Evolutionary conservation across 1,140 invertebrate species (phyloP).

Genomic region (Panagrolaimus sp.): DNA sequence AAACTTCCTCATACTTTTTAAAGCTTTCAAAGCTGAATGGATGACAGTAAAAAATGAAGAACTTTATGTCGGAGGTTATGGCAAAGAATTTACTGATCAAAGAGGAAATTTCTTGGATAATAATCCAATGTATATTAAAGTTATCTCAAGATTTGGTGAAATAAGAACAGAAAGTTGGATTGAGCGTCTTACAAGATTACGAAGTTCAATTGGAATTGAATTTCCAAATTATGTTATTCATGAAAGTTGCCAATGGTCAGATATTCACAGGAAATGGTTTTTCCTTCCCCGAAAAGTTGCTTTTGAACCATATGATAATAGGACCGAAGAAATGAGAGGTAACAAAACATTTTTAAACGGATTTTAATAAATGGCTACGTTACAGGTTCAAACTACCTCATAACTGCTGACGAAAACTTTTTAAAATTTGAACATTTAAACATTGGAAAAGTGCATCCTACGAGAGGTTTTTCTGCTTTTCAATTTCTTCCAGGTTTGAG

Average conservation of each 20-base stretch:
- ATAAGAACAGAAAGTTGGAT: slow-evolving; percentile 74
- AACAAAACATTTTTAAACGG: neutral
- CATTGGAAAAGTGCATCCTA: slow-evolving; percentile 67
- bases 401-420: slow-evolving; percentile 77
- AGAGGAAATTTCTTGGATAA: slow-evolving; percentile 73
- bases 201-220: slow-evolving; percentile 65
- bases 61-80: slow-evolving; percentile 83
- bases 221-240: slow-evolving; percentile 89
- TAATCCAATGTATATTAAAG: slow-evolving; percentile 85
- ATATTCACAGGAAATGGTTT: slow-evolving; percentile 76
- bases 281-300: slow-evolving; percentile 77
- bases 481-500: slow-evolving; percentile 79
- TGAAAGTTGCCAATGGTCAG: slow-evolving; percentile 84
- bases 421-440: slow-evolving; percentile 65
- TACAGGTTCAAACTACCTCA: slow-evolving; percentile 80
- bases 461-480: slow-evolving; percentile 90
- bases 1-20: slow-evolving; percentile 75
- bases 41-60: slow-evolving; percentile 81
- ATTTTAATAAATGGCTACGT: slow-evolving; percentile 68
- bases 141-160: slow-evolving; percentile 72
- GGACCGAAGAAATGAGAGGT: slow-evolving; percentile 66
- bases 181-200: slow-evolving; percentile 66
- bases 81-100: slow-evolving; percentile 84
- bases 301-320: slow-evolving; percentile 75
- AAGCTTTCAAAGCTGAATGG: slow-evolving; percentile 93